phyloP scores from a whole-genome alignment of 2,888 invertebrate genomes.

The Amitus sp. region DNA sequence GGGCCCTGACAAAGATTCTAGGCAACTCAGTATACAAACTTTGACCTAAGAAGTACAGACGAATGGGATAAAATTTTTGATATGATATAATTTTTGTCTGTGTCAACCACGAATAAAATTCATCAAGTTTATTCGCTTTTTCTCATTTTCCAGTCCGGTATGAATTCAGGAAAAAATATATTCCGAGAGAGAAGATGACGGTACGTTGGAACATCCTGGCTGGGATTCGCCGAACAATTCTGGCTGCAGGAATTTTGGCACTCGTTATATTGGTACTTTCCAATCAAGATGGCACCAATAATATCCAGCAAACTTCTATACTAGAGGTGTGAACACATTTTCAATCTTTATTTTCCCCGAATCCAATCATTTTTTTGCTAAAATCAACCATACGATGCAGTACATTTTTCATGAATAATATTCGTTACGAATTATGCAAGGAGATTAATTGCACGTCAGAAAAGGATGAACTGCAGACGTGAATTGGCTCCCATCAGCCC shows the following conservation, averaged over 20 bases:
- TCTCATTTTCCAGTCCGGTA: conserved; percentile 56
- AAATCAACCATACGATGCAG: too few relatives aligned
- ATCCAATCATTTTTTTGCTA: background rate
- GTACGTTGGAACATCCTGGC: conserved; percentile 61
- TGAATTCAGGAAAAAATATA: conserved; percentile 60
- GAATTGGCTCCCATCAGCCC: background rate
- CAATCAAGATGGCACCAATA: conserved; percentile 56
- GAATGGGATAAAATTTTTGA: too few relatives aligned
- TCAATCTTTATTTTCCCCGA: background rate
- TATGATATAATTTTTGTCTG: too few relatives aligned
- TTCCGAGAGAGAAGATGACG: conserved; percentile 62
- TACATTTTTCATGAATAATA: background rate
- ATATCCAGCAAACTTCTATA: conserved; percentile 48
- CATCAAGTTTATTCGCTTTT: too few relatives aligned
- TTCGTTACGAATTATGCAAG: background rate
- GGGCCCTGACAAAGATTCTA: too few relatives aligned
- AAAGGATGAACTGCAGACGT: background rate
- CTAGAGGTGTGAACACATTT: conserved; percentile 50
- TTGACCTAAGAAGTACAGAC: too few relatives aligned
- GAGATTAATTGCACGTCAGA: conserved; percentile 1
- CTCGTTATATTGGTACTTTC: conserved; percentile 57
- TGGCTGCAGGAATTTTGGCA: conserved; percentile 57
- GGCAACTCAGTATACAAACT: too few relatives aligned
- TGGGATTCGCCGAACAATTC: conserved; percentile 56
- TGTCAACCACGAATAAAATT: too few relatives aligned